Conservation (phyloP, 2,113 vertebrate genomes). For the Prinia subflava region DNA sequence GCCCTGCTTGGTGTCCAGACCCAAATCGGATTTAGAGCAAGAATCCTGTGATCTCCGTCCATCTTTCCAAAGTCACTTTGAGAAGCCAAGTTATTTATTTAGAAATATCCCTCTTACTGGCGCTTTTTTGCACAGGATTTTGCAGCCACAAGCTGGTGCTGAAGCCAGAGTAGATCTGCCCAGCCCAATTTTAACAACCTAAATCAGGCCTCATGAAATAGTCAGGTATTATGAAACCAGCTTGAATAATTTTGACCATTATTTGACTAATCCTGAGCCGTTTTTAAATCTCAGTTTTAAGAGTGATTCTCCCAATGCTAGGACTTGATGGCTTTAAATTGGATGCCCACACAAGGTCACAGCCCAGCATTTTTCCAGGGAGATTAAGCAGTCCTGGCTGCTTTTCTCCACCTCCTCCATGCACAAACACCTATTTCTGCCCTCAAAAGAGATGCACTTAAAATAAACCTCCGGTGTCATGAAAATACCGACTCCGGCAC, state of each 20-base stretch:
- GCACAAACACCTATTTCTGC: background rate
- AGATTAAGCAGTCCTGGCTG: background rate
- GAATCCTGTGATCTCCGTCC: background rate
- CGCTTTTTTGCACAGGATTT: accelerated
- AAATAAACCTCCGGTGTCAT: background rate
- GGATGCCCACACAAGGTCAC: background rate
- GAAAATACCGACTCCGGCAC: background rate
- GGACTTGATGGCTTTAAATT: background rate
- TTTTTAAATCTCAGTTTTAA: background rate
- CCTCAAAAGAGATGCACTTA: background rate
- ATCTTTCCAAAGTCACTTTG: background rate
- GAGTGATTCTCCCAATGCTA: background rate
- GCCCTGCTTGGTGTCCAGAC: background rate
- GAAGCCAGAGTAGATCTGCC: background rate
- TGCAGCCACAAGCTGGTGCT: background rate
- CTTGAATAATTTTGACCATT: background rate
- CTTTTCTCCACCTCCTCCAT: background rate
- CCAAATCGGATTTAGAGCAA: background rate
- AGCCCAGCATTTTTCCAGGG: background rate
- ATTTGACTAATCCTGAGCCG: background rate
- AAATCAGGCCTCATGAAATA: background rate
- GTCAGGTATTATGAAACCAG: background rate
- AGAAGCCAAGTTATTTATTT: background rate
- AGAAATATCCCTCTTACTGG: background rate
- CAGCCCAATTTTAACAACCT: background rate